Evolutionary conservation across 2,888 invertebrate species (phyloP), one percentile per base, ranked within the genome.

Genomic region (Agrenia bidenticulata): DNA sequence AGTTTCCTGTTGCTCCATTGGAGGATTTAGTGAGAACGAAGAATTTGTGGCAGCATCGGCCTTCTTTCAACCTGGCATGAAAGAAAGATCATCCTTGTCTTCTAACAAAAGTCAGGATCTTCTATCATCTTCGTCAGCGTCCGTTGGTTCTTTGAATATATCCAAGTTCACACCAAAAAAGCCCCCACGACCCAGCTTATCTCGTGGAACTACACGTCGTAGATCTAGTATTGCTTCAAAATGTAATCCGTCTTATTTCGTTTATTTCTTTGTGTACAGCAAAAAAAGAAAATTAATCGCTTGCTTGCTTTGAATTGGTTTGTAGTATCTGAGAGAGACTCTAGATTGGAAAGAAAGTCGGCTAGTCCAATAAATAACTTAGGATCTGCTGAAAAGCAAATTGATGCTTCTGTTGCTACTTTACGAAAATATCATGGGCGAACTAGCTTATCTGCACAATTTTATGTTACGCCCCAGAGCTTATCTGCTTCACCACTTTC

Each of bases 101-200:
- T 32, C 32, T 4, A 32, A 7, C 4, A 32, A 7, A 11, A 32
- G 5, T 32, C 32, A 32, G 11, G 32, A 32, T 32, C 4, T 7
- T 32, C 5, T 32, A 11, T 32, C 32, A 32, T 32, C 32, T 24
- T 4, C 13, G 26, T 9, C 21, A 24, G 26, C 11, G 2, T 9
- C 26, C 5, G 17, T 15, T 5, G 26, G 19, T 32, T 4, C 15
- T 27, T 5, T 5, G 5, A 55, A 55, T 55, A 2, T 17, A 2
- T 17, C 55, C 9, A 51, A 51, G 2, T 55, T 55, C 9, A 69
- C 69, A 0, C 69, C 69, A n/a, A 66, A 63, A 41, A 69, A 69
- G 39, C 69, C 69, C 26, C 69, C 69, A 26, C 54, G 69, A 13
- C 61, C 63, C 5, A 69, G 69, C 53, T 63, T 69, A 53, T 60